phyloP scores from a whole-genome alignment of 1,140 invertebrate species.

The Trichonephila inaurata region DNA sequence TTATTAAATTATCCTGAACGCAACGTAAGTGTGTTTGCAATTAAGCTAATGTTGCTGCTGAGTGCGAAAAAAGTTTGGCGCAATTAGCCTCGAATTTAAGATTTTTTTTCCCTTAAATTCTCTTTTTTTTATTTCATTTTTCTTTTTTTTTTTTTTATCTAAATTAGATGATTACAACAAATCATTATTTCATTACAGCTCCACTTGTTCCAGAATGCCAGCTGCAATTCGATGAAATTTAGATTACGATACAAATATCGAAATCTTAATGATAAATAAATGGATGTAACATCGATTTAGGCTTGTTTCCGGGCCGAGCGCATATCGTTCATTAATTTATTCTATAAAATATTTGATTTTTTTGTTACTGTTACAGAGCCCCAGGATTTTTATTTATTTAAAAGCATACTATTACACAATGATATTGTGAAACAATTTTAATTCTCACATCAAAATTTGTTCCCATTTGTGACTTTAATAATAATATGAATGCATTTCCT shows the following conservation, averaged over 20 bases:
- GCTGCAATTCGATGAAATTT: slow-evolving; percentile 48
- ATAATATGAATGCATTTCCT: too few relatives aligned
- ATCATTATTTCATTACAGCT: slow-evolving; percentile 61
- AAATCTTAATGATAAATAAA: slow-evolving; percentile 59
- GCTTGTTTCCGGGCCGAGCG: not conserved
- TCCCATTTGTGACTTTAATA: too few relatives aligned
- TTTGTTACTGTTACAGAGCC: not conserved
- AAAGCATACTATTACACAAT: too few relatives aligned
- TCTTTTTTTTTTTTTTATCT: slow-evolving; percentile 3
- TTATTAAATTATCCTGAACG: slow-evolving; percentile 62
- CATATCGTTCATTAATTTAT: not conserved
- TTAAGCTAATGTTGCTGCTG: slow-evolving; percentile 57
- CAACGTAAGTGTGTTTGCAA: slow-evolving; percentile 35
- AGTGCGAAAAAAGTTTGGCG: slow-evolving; percentile 29
- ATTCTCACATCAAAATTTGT: too few relatives aligned
- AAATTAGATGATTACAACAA: slow-evolving; percentile 60
- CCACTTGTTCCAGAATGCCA: slow-evolving; percentile 19
- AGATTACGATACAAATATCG: slow-evolving; percentile 45
- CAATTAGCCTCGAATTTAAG: slow-evolving; percentile 58
- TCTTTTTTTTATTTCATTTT: not conserved
- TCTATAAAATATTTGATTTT: not conserved
- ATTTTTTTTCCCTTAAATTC: not conserved
- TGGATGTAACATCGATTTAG: slow-evolving; percentile 20
- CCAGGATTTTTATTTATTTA: too few relatives aligned
- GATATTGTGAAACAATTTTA: too few relatives aligned